Conservation (phyloP, 2,797 vertebrate species). For the Enteromius radiatus region DNA sequence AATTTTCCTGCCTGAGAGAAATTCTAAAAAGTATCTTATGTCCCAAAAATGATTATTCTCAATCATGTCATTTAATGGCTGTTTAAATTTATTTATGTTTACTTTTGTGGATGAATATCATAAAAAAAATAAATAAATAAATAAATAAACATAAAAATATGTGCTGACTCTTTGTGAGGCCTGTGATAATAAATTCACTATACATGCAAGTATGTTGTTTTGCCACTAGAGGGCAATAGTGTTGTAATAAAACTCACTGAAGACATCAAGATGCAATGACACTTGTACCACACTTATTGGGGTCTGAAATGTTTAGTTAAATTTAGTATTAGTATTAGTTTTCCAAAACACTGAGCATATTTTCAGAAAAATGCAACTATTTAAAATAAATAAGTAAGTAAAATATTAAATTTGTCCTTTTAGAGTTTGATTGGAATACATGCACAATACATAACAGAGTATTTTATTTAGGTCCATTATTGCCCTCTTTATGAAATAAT, state of each 20-base stretch:
- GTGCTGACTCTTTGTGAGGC: not conserved
- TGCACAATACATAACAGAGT: not conserved
- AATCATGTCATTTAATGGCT: not conserved
- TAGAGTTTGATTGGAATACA: not conserved
- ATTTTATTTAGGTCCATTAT: not conserved
- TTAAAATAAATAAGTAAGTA: not conserved
- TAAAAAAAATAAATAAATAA: not conserved
- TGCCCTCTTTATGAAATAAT: not conserved
- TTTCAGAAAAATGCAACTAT: not conserved
- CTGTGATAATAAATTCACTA: not conserved
- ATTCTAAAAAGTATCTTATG: conserved; percentile 65
- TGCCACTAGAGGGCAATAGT: conserved; percentile 46
- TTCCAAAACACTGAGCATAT: not conserved
- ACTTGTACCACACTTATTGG: not conserved
- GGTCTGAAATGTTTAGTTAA: not conserved
- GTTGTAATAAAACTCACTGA: conserved; percentile 1
- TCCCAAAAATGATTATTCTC: conserved; percentile 41
- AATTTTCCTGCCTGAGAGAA: conserved; percentile 65
- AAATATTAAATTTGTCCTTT: not conserved
- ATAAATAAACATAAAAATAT: not conserved
- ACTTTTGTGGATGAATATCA: not conserved
- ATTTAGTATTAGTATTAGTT: too few species aligned
- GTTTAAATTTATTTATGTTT: not conserved
- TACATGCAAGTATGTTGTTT: not conserved
- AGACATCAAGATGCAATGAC: not conserved